phyloP scores from a whole-genome alignment of 2,797 vertebrate genomes.

The Acanthurus leucopareius region DNA sequence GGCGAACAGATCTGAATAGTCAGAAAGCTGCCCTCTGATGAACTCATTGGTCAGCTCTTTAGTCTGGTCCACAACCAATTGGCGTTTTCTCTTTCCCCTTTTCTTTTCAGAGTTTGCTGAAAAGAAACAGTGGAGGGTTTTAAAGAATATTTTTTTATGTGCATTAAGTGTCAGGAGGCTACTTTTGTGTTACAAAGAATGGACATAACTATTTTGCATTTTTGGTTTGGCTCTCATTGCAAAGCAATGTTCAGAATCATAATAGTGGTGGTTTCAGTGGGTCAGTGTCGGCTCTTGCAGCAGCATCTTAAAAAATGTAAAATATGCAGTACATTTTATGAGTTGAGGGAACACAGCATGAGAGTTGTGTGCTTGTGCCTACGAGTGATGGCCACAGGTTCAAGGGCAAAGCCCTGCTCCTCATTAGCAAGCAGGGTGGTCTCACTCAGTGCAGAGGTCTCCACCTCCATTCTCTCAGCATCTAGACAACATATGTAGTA shows the following conservation, averaged over 20 bases:
- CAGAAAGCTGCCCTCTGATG: constrained; percentile 79
- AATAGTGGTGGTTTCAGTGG: neutral
- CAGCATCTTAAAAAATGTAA: neutral
- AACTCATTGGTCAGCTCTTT: constrained; percentile 78
- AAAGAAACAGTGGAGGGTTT: constrained; percentile 13
- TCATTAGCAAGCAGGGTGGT: constrained; percentile 68
- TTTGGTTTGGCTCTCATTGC: neutral
- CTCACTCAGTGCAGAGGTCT: constrained; percentile 47
- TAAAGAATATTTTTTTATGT: neutral
- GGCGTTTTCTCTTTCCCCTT: constrained; percentile 77
- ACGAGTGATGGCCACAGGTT: constrained; percentile 81
- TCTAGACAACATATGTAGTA: constrained; percentile 51
- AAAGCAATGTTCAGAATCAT: neutral
- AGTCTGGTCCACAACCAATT: constrained; percentile 78
- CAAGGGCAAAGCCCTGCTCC: constrained; percentile 79
- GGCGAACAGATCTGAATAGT: constrained; percentile 76
- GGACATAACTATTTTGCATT: neutral
- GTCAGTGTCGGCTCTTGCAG: neutral
- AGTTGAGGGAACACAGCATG: constrained; percentile 4
- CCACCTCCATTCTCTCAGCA: neutral
- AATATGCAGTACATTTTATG: neutral
- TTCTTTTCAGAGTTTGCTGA: constrained; percentile 74
- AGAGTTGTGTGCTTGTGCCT: constrained; percentile 45
- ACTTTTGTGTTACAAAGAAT: neutral
- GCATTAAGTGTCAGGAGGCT: neutral